Conservation (phyloP, 2,113 vertebrate species). For the Mormyrus iriodes region DNA sequence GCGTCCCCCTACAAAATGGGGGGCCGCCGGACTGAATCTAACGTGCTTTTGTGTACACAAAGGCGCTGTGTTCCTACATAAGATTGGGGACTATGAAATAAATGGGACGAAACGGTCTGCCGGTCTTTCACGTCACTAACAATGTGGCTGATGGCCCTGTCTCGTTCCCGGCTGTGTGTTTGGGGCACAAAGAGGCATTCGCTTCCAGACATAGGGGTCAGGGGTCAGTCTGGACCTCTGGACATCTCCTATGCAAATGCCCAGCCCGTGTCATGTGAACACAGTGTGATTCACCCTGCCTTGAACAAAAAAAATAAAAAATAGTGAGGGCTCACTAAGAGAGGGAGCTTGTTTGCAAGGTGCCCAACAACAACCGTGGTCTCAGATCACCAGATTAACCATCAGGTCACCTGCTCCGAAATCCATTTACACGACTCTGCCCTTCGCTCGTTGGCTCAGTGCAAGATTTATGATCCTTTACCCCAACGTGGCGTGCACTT, state of each 20-base stretch:
- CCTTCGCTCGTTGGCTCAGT: constrained; percentile 36
- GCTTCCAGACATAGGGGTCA: constrained; percentile 63
- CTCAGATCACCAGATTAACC: constrained; percentile 76
- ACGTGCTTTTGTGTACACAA: constrained; percentile 48
- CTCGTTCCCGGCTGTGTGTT: constrained; percentile 43
- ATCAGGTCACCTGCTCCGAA: constrained; percentile 81
- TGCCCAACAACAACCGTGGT: constrained; percentile 40
- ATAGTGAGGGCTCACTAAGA: constrained; percentile 9
- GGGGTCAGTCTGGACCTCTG: constrained; percentile 77
- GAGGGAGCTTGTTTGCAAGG: constrained; percentile 27
- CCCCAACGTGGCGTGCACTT: constrained; percentile 2
- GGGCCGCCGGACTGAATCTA: constrained; percentile 38
- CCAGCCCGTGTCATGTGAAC: constrained; percentile 58
- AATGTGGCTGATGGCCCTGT: constrained; percentile 48
- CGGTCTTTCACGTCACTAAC: constrained; percentile 52
- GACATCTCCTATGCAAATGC: constrained; percentile 59
- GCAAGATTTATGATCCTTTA: constrained; percentile 22
- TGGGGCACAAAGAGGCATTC: constrained; percentile 48
- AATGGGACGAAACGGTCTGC: constrained; percentile 56
- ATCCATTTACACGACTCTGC: constrained; percentile 66
- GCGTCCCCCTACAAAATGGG: constrained; percentile 38
- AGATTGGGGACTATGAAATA: constrained; percentile 53
- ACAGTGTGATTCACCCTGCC: constrained; percentile 35
- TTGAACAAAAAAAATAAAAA: neutral
- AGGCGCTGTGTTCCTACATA: constrained; percentile 52